phyloP scores from a whole-genome alignment of 2,888 invertebrate genomes.

The Limnephilus auricula region DNA sequence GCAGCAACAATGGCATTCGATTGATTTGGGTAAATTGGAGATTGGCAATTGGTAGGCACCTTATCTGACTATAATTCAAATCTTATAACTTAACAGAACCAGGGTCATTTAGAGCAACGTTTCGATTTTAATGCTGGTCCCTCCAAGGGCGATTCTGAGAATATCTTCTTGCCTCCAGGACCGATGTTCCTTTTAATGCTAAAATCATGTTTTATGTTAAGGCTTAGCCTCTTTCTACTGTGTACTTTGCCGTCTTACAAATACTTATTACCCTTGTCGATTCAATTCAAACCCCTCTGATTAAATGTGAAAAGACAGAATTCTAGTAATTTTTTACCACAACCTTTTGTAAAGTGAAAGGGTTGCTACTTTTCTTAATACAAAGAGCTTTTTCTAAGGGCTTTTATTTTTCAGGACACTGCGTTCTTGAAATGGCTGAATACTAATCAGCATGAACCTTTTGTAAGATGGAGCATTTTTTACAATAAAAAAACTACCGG shows the following conservation, averaged over 20 bases:
- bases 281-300: not conserved
- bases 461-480: not conserved
- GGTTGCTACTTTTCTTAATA: not conserved
- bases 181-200: no score
- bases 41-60: no score
- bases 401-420: not conserved
- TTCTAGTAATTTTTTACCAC: constrained; percentile 9
- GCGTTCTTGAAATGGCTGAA: not conserved
- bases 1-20: no score
- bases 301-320: not conserved
- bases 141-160: no score
- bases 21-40: no score
- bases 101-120: no score
- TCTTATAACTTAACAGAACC: no score
- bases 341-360: constrained; percentile 3
- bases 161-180: no score
- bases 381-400: not conserved
- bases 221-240: not conserved
- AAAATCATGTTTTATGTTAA: not conserved
- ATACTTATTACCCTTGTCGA: not conserved
- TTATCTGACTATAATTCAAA: no score
- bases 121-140: no score
- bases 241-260: not conserved
- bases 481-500: not conserved
- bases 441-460: not conserved